These are phyloP conservation scores for Merluccius polli DNA, from an alignment of 2,797 vertebrate species.

Conservation along the genomic window DNA sequence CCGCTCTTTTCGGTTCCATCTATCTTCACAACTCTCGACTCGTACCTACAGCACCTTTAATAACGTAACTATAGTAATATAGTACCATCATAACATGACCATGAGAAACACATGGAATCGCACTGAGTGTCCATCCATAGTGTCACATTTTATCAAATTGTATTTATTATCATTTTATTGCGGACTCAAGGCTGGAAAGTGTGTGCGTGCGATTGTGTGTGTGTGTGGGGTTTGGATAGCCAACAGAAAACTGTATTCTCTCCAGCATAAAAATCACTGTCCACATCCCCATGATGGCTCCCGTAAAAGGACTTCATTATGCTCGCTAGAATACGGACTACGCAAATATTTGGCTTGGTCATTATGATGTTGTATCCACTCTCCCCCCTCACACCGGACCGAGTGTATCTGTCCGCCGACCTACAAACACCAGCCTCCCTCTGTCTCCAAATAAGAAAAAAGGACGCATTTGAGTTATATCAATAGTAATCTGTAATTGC, in stretches of 20 bases:
- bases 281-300: slow-evolving; percentile 70
- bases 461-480: too few relatives aligned
- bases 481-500: too few relatives aligned
- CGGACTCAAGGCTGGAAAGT: slow-evolving; percentile 52
- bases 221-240: slow-evolving; percentile 66
- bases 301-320: slow-evolving; percentile 75
- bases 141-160: too few relatives aligned
- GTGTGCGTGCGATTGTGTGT: slow-evolving; percentile 51
- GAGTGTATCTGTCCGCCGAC: slow-evolving; percentile 57
- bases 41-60: too few relatives aligned
- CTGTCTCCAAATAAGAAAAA: background rate
- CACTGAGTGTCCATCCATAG: too few relatives aligned
- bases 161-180: slow-evolving; percentile 42
- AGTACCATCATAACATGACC: slow-evolving; percentile 17
- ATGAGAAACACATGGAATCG: too few relatives aligned
- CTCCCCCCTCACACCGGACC: slow-evolving; percentile 56
- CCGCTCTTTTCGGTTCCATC: too few relatives aligned
- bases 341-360: slow-evolving; percentile 76
- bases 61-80: slow-evolving; percentile 25
- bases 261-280: slow-evolving; percentile 64
- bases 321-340: slow-evolving; percentile 69
- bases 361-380: slow-evolving; percentile 70
- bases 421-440: slow-evolving; percentile 17
- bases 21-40: too few relatives aligned
- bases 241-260: slow-evolving; percentile 62